Evolutionary conservation across 2,888 invertebrate species (phyloP), one percentile per base, ranked within the genome.

Genomic region (Syritta pipiens): DNA sequence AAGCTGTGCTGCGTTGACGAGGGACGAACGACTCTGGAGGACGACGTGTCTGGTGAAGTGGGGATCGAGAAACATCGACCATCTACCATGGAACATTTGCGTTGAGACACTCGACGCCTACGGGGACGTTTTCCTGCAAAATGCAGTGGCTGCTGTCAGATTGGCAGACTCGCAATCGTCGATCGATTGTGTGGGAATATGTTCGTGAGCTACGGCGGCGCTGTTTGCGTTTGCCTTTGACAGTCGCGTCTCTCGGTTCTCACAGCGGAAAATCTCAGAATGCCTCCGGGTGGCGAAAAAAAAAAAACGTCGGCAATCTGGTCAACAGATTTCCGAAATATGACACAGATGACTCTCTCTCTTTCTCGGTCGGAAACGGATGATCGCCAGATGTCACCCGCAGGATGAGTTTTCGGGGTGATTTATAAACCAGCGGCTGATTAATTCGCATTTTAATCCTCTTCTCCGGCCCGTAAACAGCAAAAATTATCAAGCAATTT

Each of bases 21-120:
- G 22, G 55, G 63, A 65, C 46, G 55, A 53, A 57, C 30, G 19
- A 17, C 37, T 24, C 24, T 12, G 10, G 26, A 12, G 14, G 48
- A 42, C 49, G 40, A 19, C 4, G 5, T n/a, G 17, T 2, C 6
- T 14, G 20, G 71, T 65, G 48, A n/a, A n/a, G n/a, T n/a, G n/a
- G n/a, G n/a, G n/a, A n/a, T n/a, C n/a, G n/a, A n/a, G n/a, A n/a
- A n/a, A n/a, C n/a, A n/a, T n/a, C n/a, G n/a, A n/a, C n/a, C 17
- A 32, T 55, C 22, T 28, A 72, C 48, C 51, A 68, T 67, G 28
- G 28, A 65, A 28, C 51, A 57, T 68, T 68, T 68, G 75, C 49
- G 62, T 67, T 79, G 67, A 74, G 79, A 79, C 79, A 74, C 62
- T 79, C 62, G 60, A 74, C 46, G 74, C 79, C 79, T 74, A 62